Conservation (phyloP, 2,888 invertebrate species). For the Polia nebulosa region DNA sequence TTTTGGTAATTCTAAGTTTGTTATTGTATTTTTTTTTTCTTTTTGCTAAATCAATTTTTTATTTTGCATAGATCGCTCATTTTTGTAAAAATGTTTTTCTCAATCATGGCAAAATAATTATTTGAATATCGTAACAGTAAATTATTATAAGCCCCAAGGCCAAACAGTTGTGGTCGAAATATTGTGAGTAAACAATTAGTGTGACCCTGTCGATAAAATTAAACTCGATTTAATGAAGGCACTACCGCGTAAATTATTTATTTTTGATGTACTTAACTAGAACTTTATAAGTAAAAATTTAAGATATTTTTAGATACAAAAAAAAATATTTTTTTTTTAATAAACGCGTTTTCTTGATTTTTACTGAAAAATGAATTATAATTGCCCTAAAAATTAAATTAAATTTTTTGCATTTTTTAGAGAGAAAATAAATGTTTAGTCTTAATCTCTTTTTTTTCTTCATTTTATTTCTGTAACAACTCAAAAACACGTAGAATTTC, state of each 20-base stretch:
- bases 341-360: too few relatives aligned
- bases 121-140: background rate
- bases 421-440: background rate
- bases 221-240: background rate
- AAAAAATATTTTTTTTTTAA: background rate
- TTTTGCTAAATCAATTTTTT: constrained; percentile 13
- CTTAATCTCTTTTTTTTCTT: background rate
- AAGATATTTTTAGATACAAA: background rate
- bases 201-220: background rate
- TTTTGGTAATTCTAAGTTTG: constrained; percentile 14
- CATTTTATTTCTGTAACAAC: background rate
- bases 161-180: constrained; percentile 24
- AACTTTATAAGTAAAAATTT: too few relatives aligned
- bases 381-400: too few relatives aligned
- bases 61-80: constrained; percentile 24
- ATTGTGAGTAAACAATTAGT: constrained; percentile 19
- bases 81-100: constrained; percentile 34
- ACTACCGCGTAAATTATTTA: background rate
- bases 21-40: constrained; percentile 6
- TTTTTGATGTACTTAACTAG: background rate
- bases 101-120: background rate
- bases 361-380: too few relatives aligned
- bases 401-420: too few relatives aligned
- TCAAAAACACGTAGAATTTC: background rate
- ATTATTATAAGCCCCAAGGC: background rate